Evolutionary conservation across 2,888 invertebrate species (phyloP).

Genomic region (Lydus trimaculatus): DNA sequence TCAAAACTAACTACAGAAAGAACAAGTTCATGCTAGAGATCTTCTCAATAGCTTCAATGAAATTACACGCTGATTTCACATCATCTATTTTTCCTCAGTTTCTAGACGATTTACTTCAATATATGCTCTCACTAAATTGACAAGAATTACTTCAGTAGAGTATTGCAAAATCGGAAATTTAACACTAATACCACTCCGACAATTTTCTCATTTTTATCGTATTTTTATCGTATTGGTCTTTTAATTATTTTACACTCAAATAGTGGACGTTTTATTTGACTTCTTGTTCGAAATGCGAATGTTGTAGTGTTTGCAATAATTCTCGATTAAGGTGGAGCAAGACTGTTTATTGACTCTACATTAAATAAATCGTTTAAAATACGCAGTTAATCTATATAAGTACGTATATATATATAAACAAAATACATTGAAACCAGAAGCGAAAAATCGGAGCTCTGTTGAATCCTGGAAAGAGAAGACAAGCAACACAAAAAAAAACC

Average conservation of each 20-base stretch:
- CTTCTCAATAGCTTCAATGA: slow-evolving; percentile 36
- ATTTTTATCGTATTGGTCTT: no score
- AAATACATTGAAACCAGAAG: neutral
- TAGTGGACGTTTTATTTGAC: neutral
- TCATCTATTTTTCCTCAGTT: slow-evolving; percentile 42
- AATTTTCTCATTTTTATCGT: neutral
- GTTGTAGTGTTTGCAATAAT: neutral
- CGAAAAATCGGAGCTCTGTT: neutral
- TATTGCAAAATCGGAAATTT: neutral
- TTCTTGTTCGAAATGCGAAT: neutral
- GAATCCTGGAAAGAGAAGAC: neutral
- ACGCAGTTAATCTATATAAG: neutral
- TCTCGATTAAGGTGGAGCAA: slow-evolving; percentile 16
- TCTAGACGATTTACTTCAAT: slow-evolving; percentile 40
- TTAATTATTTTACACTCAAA: neutral
- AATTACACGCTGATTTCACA: slow-evolving; percentile 44
- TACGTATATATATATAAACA: neutral
- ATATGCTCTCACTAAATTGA: slow-evolving; percentile 24
- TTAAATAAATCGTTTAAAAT: slow-evolving; percentile 2
- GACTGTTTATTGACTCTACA: neutral
- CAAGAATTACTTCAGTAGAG: slow-evolving; percentile 13
- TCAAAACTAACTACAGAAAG: slow-evolving; percentile 14
- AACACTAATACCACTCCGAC: neutral
- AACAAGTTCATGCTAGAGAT: slow-evolving; percentile 31
- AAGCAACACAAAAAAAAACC: slow-evolving; percentile 21